phyloP scores from a whole-genome alignment of 2,888 invertebrate genomes.

The Ashinkailepas kermadecensis region DNA sequence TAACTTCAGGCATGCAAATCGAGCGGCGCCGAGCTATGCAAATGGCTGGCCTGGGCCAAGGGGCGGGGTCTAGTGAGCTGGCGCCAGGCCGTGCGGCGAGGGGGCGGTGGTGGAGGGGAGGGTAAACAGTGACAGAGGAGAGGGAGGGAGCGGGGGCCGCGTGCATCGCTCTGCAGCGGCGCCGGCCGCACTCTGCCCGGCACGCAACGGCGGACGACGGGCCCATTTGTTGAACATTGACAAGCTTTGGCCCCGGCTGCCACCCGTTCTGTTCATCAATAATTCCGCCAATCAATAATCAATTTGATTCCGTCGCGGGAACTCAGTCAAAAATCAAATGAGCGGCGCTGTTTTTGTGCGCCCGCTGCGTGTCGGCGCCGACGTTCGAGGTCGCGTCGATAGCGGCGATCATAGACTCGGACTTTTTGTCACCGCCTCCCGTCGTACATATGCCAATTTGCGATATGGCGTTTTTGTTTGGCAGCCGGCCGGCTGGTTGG shows the following conservation, averaged over 20 bases:
- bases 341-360: conserved; percentile 7
- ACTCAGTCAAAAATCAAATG: conserved; percentile 10
- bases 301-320: background rate
- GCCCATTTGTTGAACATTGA: background rate
- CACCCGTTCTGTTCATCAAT: conserved; percentile 1
- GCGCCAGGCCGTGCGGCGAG: background rate
- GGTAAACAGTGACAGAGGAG: background rate
- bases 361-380: background rate
- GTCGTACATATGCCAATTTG: conserved; percentile 16
- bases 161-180: background rate
- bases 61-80: background rate
- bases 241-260: background rate
- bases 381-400: conserved; percentile 1
- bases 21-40: background rate
- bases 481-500: background rate
- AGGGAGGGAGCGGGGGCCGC: background rate
- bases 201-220: background rate
- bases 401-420: conserved; percentile 4
- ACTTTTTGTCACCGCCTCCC: background rate
- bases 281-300: conserved; percentile 15
- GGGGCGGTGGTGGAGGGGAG: background rate
- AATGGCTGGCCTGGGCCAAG: conserved; percentile 3
- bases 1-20: conserved; percentile 21
- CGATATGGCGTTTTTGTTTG: conserved; percentile 19
- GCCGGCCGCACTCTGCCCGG: background rate